Base-by-base conservation (phyloP, 2,113 vertebrate species). In the Tachysurus vachellii region DNA sequence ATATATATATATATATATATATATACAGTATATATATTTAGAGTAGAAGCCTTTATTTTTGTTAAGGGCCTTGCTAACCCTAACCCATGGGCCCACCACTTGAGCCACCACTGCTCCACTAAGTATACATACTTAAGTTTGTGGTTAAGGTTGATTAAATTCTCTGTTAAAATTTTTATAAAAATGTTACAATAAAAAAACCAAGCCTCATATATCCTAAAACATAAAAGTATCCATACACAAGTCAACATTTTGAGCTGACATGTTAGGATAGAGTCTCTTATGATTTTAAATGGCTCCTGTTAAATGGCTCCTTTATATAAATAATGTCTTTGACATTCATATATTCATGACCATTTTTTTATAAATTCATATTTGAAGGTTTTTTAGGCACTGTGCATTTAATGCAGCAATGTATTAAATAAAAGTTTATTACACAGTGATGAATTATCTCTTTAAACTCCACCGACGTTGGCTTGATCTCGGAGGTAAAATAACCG, bases 401-500 rank as follows among this genome's bases (percentile, higher is more conserved):
- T 61, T 11, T 54, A 31, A 50, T 54, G 66, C 70, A 17, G 42
- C 36, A 53, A 28, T 73, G 54, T 64, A 42, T 53, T 21, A 44
- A 81, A 66, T 57, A 68, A 56, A 50, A 42, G 53, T 28, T 62
- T 50, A 82, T 71, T 75, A 28, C 56, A 23, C 54, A 54, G 21
- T 64, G 47, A 77, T 50, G n/a, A 70, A 62, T 44, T 14, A 70
- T 50, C 26, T 64, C 57, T 47, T 79, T 76, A 85, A 82, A 71
- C 28, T 6, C 23, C 2, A 80, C 57, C 13, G 54, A 54, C 42
- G 5, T 47, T 54, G 23, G 17, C n/a, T 81, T 86, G 68, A 83
- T 87, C 68, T 76, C 47, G n/a, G 86, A 9, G 26, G 71, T 83
- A 42, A 83, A 73, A 44, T 88, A 82, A 64, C 50, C 53, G 64